Conservation (phyloP, 2,113 vertebrate species). For the Lycocorax pyrrhopterus region DNA sequence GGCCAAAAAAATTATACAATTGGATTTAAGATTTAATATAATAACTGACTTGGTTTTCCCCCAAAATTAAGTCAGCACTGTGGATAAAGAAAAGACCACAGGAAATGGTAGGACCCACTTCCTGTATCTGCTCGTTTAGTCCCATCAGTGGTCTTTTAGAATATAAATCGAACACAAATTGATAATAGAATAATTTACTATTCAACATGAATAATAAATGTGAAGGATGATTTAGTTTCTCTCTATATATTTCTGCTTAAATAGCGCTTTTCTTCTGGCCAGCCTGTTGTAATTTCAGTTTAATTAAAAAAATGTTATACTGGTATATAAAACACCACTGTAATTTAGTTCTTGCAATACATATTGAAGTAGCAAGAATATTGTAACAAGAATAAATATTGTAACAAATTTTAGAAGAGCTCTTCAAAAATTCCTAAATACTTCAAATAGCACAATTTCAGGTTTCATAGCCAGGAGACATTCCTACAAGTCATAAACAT, state of each 20-base stretch:
- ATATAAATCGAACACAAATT: conserved; percentile 49
- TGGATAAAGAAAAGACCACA: background rate
- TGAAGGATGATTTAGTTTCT: conserved; percentile 18
- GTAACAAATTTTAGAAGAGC: background rate
- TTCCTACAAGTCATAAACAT: background rate
- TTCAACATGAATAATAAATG: conserved; percentile 53
- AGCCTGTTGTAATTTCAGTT: background rate
- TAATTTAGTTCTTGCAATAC: background rate
- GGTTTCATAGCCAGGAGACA: background rate
- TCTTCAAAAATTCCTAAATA: background rate
- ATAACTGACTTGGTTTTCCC: background rate
- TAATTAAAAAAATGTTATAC: conserved; percentile 33
- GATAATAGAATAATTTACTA: conserved; percentile 48
- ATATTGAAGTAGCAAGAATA: background rate
- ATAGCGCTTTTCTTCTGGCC: background rate
- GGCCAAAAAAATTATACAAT: background rate
- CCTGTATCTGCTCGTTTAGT: conserved; percentile 4
- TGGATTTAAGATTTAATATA: background rate
- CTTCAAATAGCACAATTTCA: background rate
- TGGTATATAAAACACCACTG: background rate
- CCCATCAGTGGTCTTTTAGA: background rate
- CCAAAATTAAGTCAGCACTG: background rate
- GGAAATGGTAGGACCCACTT: conserved; percentile 27
- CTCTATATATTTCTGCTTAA: conserved; percentile 19
- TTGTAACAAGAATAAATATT: background rate